Evolutionary conservation across 2,113 vertebrate species (phyloP).

Genomic region (Lanius ludovicianus): DNA sequence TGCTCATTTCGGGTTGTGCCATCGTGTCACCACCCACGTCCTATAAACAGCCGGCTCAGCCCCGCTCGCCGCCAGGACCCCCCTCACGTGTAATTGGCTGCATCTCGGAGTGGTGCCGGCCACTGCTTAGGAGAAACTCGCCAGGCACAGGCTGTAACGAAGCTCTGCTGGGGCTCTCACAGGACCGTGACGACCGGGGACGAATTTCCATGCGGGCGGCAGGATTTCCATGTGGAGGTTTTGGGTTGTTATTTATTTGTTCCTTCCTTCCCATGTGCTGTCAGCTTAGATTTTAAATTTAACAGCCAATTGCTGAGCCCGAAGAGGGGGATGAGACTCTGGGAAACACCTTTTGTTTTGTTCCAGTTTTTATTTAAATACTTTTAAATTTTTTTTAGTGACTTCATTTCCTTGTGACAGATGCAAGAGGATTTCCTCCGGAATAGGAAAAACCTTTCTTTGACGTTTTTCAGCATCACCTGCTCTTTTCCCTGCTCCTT

Average conservation of each 20-base stretch:
- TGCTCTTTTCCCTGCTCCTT: neutral
- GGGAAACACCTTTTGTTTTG: neutral
- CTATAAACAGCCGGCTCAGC: rapidly evolving
- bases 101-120: neutral
- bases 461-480: neutral
- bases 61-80: rapidly evolving
- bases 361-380: neutral
- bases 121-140: neutral
- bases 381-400: neutral
- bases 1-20: neutral
- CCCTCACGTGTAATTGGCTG: neutral
- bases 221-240: neutral
- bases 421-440: neutral
- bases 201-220: neutral
- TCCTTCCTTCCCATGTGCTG: neutral
- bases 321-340: neutral
- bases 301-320: neutral
- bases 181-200: neutral
- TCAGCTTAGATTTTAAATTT: neutral
- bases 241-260: neutral
- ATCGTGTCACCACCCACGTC: rapidly evolving
- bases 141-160: neutral
- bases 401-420: neutral
- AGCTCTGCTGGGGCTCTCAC: neutral
- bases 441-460: neutral